Conservation (phyloP, 1,140 invertebrate genomes). For the Drosophila orosa region DNA sequence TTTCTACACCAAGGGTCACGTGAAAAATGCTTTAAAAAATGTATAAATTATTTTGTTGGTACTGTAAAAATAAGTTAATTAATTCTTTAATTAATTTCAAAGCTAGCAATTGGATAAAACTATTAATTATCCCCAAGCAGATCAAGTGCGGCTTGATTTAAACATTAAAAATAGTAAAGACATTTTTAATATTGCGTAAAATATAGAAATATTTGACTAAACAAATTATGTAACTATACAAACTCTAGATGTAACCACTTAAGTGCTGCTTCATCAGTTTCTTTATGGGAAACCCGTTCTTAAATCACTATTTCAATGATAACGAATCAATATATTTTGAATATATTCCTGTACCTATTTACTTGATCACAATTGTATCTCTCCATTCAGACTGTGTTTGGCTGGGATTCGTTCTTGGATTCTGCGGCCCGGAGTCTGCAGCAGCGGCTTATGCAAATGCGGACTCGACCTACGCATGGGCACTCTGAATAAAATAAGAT, state of each 20-base stretch:
- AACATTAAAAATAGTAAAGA: no score
- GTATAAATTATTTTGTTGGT: background rate
- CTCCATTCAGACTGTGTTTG: conserved; percentile 41
- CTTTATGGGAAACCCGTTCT: background rate
- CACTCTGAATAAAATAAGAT: conserved; percentile 76
- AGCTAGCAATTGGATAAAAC: background rate
- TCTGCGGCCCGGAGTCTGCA: conserved; percentile 28
- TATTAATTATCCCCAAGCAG: no score
- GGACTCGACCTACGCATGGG: conserved; percentile 68
- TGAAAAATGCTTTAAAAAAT: background rate
- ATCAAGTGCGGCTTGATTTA: no score
- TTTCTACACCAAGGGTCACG: background rate
- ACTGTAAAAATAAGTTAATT: background rate
- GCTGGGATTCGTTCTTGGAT: conserved; percentile 20
- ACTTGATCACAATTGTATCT: background rate
- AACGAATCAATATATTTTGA: background rate
- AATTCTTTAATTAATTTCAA: background rate
- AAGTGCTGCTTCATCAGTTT: background rate
- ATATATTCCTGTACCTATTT: background rate
- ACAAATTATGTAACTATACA: no score
- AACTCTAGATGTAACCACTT: no score
- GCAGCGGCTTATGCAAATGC: conserved; percentile 69
- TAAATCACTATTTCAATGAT: background rate
- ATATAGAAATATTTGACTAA: no score
- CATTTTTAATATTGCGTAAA: no score